Percentiles rank a stretch among this genome's conserved stretches.
Evolutionary conservation across 2,113 vertebrate genomes (phyloP).

Genomic region (Oryzias javanicus): DNA sequence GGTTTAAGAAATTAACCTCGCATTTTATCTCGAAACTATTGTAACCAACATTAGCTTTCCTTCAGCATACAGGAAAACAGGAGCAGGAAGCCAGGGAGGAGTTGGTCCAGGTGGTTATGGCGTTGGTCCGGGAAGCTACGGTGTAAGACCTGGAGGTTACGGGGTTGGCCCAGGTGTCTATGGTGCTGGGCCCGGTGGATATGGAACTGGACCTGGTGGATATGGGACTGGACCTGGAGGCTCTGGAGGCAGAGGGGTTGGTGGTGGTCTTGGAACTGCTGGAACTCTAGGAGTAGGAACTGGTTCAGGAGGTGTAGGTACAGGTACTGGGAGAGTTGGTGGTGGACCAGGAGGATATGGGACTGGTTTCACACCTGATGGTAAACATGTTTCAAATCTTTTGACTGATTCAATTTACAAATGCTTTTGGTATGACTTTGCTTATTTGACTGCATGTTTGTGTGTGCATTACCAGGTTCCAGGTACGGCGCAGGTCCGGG

Average conservation of each 20-base stretch:
- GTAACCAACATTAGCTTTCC: conserved; percentile 5
- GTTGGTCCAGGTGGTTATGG: conserved; percentile 50
- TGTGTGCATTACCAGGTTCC: conserved; percentile 36
- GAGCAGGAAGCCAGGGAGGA: conserved; percentile 40
- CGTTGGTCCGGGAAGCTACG: conserved; percentile 36
- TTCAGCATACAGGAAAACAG: conserved; percentile 60
- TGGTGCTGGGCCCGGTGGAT: conserved; percentile 44
- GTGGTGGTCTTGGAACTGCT: conserved; percentile 32
- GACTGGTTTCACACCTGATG: conserved; percentile 44
- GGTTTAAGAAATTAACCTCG: conserved; percentile 32
- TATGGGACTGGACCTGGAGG: conserved; percentile 54
- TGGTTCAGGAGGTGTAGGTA: conserved; percentile 35
- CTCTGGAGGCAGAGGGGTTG: conserved; percentile 35
- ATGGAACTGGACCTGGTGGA: conserved; percentile 54
- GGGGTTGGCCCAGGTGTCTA: conserved; percentile 40
- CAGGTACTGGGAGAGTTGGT: conserved; percentile 33
- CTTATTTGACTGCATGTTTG: background rate
- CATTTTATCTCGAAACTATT: background rate
- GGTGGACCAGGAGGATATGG: conserved; percentile 43
- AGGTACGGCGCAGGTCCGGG: conserved; percentile 49
- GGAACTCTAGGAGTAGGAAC: conserved; percentile 49
- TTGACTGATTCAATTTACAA: background rate
- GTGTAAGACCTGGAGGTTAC: conserved; percentile 46
- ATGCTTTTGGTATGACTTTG: background rate
- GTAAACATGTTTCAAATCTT: conserved; percentile 29